Base-by-base conservation (phyloP, 2,113 vertebrate genomes). In the Oryctolagus cuniculus region DNA sequence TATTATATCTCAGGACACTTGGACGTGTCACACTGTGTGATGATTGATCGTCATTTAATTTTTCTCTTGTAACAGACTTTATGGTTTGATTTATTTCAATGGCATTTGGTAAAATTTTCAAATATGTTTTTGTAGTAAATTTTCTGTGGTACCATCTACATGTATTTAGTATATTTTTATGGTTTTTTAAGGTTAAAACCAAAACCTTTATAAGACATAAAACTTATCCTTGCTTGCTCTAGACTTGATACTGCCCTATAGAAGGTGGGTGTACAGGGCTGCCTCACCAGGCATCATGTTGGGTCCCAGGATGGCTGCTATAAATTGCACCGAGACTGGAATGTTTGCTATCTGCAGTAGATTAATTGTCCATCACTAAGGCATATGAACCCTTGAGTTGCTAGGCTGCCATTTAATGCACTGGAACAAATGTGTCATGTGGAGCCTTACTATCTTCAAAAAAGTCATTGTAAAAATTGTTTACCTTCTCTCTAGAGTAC, bases 351-450 rank as follows among this genome's bases (percentile, higher is more conserved):
- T 73, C n/a, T 87, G 81, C 36, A 9, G 1, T 64, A 51, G 5
- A 25, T 74, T 80, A 64, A 67, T 72, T 92, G 34, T n/a, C 31
- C 38, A 58, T 91, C 36, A 69, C 24, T 70, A 66, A 85, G 5
- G 5, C 21, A 1, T 73, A 10, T 94, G 87, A 89, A 77, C 19
- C 34, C 25, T 87, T 86, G 21, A 25, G 4, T 78, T 9, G 0
- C 36, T 82, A 72, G 6, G n/a, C 72, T 96, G 16, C 77, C 80
- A 86, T 81, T 95, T 82, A 81, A 53, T 89, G 12, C 16, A 31
- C 44, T 89, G 49, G 36, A 87, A 90, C 81, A 87, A 87, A 51
- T 64, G 5, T 96, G 51, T 61, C 36, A 80, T 80, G 25, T 87
- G 15, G 85, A 78, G 24, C 51, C 25, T 83, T 90, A 84, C 44